Evolutionary conservation across 1,140 invertebrate species (phyloP), one percentile per base, ranked within the genome.

Genomic region (Drosophila athabasca): DNA sequence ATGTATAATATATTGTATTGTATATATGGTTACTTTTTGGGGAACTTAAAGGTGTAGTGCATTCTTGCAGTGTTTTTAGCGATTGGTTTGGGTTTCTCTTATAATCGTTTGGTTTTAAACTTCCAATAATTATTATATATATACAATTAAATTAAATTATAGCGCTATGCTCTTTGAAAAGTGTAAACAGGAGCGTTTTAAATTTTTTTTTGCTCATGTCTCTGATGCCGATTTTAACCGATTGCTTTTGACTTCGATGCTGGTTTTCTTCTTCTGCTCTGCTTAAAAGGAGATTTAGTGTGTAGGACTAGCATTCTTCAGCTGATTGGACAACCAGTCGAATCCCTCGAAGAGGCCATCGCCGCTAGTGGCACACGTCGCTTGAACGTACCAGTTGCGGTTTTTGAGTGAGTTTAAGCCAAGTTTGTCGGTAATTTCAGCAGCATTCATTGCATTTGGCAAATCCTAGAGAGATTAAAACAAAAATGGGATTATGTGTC

Each of bases 341-440:
- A 99, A 95, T 80, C 98, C 98, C 94, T 99, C 98, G 93, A 99
- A 99, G 69, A 99, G 94, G 72, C 98, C 98, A 92, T 98, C 95
- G 68, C 98, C 98, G 92, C 97, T 97, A 64, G 97, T 98, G 91
- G 98, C 98, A 94, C 98, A 99, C 78, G 98, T 98, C 83, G 97
- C 96, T 94, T 99, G 98, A 90, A 99, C 99, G 93, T 99, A 99
- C 98, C 98, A 99, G 93, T 96, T 97, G 92, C 97, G 95, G 93
- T 97, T 97, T 93, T 98, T 95, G 81, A 99, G 93, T 89, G 96
- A 96, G 92, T 99, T 97, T 88, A 99, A 94, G 50, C 97, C 98
- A 91, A 99, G 94, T 94, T 98, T 98, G 92, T 99, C 98, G 69
- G 98, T 99, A 74, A 99, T 96, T 94, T 99, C 98, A 54, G 97